Conservation (phyloP, 2,888 invertebrate genomes). For the Antitype chi region DNA sequence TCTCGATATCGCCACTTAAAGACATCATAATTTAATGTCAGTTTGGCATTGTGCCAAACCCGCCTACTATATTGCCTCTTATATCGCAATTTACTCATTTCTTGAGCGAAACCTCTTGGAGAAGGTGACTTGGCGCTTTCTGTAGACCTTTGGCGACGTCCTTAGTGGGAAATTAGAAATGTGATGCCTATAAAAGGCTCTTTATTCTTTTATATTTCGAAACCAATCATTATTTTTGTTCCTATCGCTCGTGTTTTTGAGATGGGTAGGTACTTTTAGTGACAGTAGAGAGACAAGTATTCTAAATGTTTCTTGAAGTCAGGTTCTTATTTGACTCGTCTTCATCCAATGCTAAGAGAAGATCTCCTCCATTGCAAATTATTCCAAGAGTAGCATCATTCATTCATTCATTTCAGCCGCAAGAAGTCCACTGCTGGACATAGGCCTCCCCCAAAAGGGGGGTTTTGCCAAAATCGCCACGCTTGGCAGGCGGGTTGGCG, state of each 20-base stretch:
- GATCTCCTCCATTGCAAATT: too few species aligned
- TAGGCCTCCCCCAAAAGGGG: too few species aligned
- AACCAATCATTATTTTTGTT: constrained; percentile 4
- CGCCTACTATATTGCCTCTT: constrained; percentile 56
- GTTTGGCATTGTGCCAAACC: constrained; percentile 55
- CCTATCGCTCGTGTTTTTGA: neutral
- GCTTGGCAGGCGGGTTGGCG: too few species aligned
- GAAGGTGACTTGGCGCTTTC: constrained; percentile 48
- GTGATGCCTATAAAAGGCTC: neutral
- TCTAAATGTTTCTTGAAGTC: neutral
- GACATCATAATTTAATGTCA: constrained; percentile 61
- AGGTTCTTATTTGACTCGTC: neutral
- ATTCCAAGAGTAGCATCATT: neutral
- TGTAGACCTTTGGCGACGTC: constrained; percentile 12
- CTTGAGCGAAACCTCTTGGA: constrained; percentile 45
- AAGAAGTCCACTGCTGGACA: too few species aligned
- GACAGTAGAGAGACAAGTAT: neutral
- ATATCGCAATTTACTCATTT: constrained; percentile 61
- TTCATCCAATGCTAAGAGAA: neutral
- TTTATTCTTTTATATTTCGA: constrained; percentile 2
- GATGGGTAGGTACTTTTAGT: too few species aligned
- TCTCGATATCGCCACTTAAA: constrained; percentile 42
- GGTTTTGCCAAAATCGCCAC: too few species aligned
- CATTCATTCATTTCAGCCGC: too few species aligned
- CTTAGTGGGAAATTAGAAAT: constrained; percentile 35